Conservation (phyloP, 1,140 invertebrate species). For the Bombus breviceps region DNA sequence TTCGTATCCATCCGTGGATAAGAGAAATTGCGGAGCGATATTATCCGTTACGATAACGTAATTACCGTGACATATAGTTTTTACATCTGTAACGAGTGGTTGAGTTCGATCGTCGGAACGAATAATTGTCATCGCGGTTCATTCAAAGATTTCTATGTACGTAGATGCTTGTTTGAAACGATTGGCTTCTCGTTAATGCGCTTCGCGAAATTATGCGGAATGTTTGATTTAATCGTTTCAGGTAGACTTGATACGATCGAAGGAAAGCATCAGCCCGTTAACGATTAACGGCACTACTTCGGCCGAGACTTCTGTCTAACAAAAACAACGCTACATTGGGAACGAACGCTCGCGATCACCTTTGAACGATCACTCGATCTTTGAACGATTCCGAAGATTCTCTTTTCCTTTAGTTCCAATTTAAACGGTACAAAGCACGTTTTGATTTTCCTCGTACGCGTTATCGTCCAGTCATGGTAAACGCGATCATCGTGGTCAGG, state of each 20-base stretch:
- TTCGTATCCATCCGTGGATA: too few relatives aligned
- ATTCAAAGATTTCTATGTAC: background rate
- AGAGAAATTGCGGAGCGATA: background rate
- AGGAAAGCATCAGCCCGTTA: constrained; percentile 75
- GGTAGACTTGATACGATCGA: constrained; percentile 79
- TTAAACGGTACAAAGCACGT: background rate
- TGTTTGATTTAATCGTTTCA: constrained; percentile 67
- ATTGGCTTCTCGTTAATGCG: background rate
- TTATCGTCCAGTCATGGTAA: background rate
- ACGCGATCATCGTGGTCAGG: background rate
- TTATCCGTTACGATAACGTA: background rate
- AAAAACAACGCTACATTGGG: constrained; percentile 25
- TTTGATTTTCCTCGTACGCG: background rate
- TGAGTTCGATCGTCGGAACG: background rate
- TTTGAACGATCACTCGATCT: background rate
- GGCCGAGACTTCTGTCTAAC: constrained; percentile 79
- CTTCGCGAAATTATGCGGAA: constrained; percentile 7
- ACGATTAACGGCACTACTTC: constrained; percentile 80
- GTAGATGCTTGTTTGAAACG: constrained; percentile 1
- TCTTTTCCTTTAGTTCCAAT: background rate
- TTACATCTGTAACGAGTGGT: background rate
- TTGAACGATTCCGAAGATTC: background rate
- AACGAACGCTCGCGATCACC: background rate
- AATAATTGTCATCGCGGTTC: background rate
- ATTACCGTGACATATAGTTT: background rate